Base-by-base conservation (phyloP, 2,797 vertebrate species). In the Muscicapa striata region DNA sequence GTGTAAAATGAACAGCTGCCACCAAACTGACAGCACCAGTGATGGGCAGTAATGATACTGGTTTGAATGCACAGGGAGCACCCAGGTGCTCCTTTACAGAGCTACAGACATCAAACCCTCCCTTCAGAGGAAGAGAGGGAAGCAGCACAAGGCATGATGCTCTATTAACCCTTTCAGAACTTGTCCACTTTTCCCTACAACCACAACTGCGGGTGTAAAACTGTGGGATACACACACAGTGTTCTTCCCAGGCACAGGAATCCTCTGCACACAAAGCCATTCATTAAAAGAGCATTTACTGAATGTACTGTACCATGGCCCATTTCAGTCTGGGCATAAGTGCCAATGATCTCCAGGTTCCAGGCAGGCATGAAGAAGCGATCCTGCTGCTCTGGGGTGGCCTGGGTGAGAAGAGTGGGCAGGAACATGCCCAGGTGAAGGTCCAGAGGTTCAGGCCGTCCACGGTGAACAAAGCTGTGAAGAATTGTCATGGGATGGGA, bases 371-470 rank as follows among this genome's bases (percentile, higher is more conserved):
- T 99, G 99, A 99, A 99, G 99, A 99, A 99, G 81, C 98, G 98
- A 87, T 99, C 98, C 97, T 99, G 99, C 97, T 99, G 99, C 93
- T 99, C 98, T 78, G 98, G 98, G 64, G 99, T 99, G 94, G 99
- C 98, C 98, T 99, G 99, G 98, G 99, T 99, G 97, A 99, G 98
- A 91, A 99, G 98, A 41, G 99, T 99, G 95, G 99, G 99, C 96
- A 99, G 98, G 98, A 99, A 99, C 99, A 99, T 99, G 97, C 98
- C 99, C 97, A 99, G 98, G 87, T 99, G 99, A 92, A 99, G 99
- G 87, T 99, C 99, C 98, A 99, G 97, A 94, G 99, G 99, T 69
- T 98, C 98, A 51, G 99, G 98, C 72, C 98, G 98, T 97, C 98
- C 98, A 7, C 97, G 98, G 93, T 99, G 98, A 94, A 98, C 98